Base-by-base conservation (phyloP, 2,888 invertebrate species). In the Drosophila testacea region DNA sequence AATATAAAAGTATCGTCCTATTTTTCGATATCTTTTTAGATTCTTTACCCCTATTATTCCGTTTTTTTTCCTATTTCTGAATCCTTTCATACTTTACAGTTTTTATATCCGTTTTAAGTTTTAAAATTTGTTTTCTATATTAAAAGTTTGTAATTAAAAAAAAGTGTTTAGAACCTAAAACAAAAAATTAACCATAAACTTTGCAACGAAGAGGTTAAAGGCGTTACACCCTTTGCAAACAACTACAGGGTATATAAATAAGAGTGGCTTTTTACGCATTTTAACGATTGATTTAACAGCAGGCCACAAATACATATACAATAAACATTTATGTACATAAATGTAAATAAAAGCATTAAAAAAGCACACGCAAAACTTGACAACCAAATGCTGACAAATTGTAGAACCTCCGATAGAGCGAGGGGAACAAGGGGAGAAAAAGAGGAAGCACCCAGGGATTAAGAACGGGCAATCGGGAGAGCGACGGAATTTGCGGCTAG, bases 211-310 rank as follows among this genome's bases (percentile, higher is more conserved):
- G 1, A 22, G 22, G 2, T 22, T 22, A 22, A 22, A 22, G 22
- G 30, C 7, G 7, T 30, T 30, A 32, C 9, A 1, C 38, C 4
- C 11, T 27, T 28, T 10, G 34, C 16, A 28, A 11, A 11, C 4
- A 4, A 4, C 16, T 57, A 57, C 11, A 38, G 57, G 57, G 57
- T 47, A 57, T 38, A 7, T 6, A 44, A 63, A 64, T 59, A 50
- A 66, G 54, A 74, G 66, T 75, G 70, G 67, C 63, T 71, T 75
- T 77, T 79, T 75, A 77, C 61, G 75, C 85, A 56, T 54, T 87
- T 83, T 87, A 84, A 83, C 88, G 82, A 87, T 82, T 82, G 87
- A 83, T 87, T 83, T 87, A 84, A 87, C 88, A 73, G 68, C 85
- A 60, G 62, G 66, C 76, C 82, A 62, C 73, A 82, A 74, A 81